Base-by-base conservation (phyloP, 2,797 vertebrate genomes). In the Phoeniculus purpureus region DNA sequence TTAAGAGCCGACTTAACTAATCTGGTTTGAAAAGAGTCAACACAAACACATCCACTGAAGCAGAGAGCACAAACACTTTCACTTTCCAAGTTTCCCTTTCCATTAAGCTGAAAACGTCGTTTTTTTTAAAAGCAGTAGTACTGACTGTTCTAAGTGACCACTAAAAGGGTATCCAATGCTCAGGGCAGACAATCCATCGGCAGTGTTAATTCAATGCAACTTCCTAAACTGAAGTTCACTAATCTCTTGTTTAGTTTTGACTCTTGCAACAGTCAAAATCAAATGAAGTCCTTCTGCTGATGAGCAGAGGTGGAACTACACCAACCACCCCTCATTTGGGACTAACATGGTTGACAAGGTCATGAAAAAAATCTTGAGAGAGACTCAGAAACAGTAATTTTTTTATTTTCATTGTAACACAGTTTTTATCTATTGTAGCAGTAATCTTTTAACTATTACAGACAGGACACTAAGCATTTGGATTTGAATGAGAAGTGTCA, bases 161-260 rank as follows among this genome's bases (percentile, higher is more conserved):
- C 59, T 31, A 40, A 15, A 18, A 83, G 12, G 0, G 1, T 13
- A 26, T 1, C 8, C 31, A 81, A 64, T 3, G 18, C 15, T 40
- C 11, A 12, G 0, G 9, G 17, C 12, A 32, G 45, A 87, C 75
- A 81, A 52, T 52, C n/a, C 37, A 12, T 15, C 16, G 12, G 31
- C 9, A 16, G 14, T 3, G 3, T 47, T 9, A 48, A 31, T 1
- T 40, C 50, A 73, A 79, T 8, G 19, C 0, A 2, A 27, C 9
- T 50, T 26, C 31, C 11, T 19, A 34, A 37, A 58, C 23, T 20
- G 10, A 85, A 60, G 79, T 37, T 19, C 1, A 0, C 58, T 3
- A 60, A 8, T 37, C 37, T 37, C 37, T 37, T 37, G 37, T 37
- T 37, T 37, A 37, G 37, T 37, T 37, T 37, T 37, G 7, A 64